These are phyloP conservation scores for Periophthalmus modestus DNA, from an alignment of 2,113 vertebrate species.

Conservation along the genomic window DNA sequence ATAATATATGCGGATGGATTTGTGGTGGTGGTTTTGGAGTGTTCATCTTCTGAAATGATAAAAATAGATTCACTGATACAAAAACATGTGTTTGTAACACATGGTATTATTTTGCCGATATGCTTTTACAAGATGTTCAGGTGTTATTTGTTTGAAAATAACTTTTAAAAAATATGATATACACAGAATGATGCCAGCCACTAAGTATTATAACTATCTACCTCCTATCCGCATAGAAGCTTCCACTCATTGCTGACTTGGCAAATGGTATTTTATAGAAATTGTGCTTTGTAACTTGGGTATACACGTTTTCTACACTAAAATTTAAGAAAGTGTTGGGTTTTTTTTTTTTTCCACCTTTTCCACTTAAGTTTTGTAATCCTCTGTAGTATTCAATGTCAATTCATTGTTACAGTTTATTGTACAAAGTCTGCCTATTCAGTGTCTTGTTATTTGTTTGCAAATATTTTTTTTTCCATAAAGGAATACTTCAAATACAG, in stretches of 20 bases:
- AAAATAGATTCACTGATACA: no score
- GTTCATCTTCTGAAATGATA: background rate
- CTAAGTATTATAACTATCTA: slow-evolving; percentile 34
- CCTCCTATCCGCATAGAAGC: slow-evolving; percentile 32
- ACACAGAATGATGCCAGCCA: slow-evolving; percentile 9
- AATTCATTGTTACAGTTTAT: no score
- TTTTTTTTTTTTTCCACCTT: background rate
- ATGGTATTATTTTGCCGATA: background rate
- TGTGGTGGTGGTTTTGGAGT: background rate
- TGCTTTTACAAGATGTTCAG: background rate
- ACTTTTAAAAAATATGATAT: background rate
- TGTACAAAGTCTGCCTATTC: no score
- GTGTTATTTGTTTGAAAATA: background rate
- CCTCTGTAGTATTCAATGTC: background rate
- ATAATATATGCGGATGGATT: slow-evolving; percentile 15
- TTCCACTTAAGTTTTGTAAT: background rate
- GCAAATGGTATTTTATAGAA: slow-evolving; percentile 2
- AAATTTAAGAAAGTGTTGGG: background rate
- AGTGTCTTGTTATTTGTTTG: no score
- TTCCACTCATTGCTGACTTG: background rate
- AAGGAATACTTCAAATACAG: no score
- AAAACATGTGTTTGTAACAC: background rate
- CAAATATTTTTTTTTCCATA: no score
- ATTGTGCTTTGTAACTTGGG: background rate
- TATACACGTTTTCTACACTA: background rate